These are phyloP conservation scores for Hypsibius dujardini DNA, from an alignment of 1,140 invertebrate species.

Conservation along the genomic window DNA sequence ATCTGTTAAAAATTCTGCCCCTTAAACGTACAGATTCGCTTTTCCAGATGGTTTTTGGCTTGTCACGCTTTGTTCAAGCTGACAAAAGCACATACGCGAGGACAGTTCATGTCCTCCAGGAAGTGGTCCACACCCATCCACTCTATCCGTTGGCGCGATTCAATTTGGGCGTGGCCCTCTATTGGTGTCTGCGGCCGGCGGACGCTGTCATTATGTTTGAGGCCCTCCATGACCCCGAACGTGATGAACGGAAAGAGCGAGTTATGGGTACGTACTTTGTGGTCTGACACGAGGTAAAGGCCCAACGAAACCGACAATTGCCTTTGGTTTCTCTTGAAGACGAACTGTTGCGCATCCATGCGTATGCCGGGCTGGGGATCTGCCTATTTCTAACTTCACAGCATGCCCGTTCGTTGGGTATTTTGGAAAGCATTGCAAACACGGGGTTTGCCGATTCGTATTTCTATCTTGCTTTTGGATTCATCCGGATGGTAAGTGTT, in stretches of 20 bases:
- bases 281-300: neutral
- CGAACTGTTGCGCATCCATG: neutral
- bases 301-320: neutral
- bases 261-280: neutral
- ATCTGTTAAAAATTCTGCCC: too few species aligned
- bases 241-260: neutral
- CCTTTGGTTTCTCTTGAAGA: neutral
- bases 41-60: neutral
- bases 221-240: constrained; percentile 3
- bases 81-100: neutral
- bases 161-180: constrained; percentile 3
- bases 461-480: neutral
- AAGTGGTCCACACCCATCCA: neutral
- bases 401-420: neutral
- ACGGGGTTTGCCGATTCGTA: neutral
- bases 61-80: neutral
- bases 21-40: too few species aligned
- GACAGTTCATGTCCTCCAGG: neutral
- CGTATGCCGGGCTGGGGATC: neutral
- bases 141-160: neutral
- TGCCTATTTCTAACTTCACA: neutral
- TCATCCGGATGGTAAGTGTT: neutral
- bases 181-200: neutral
- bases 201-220: neutral
- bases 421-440: neutral